Base-by-base conservation (phyloP, 2,888 invertebrate genomes). In the Drosophila emarginata region DNA sequence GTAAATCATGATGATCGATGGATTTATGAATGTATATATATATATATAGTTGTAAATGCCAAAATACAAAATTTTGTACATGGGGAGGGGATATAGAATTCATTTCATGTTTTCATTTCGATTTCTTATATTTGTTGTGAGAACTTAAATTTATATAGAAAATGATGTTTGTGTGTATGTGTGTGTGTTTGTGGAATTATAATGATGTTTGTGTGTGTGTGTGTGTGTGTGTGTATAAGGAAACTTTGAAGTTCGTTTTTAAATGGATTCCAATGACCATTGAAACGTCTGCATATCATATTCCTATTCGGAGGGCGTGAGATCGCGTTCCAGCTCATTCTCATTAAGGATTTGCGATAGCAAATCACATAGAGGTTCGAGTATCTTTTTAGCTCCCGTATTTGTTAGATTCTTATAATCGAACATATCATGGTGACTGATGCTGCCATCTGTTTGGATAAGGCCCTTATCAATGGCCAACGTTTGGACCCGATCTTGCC, bases 381-480 rank as follows among this genome's bases (percentile, higher is more conserved):
- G 97, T 9, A 96, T 95, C 92, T 97, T 97, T 88, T 94, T 94
- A 91, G 97, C 97, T 61, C 97, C 98, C 58, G 95, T 94, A 92
- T 96, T 96, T 1, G 97, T 97, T 68, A 97, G 93, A 89, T 97
- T 95, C 58, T 97, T 94, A 92, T 97, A 98, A 92, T 98, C 98
- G 90, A 96, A 95, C 96, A 98, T 96, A 90, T 98, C 97, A 88
- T 95, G 95, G 89, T 96, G 97, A 89, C 96, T 96, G 67, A 98
- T 97, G 52, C 94, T 94, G 2, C 96, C 96, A 92, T 96, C 96
- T 54, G 93, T 93, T 91, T 96, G 96, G 63, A 96, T 93, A 77
- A 96, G 94, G 54, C 95, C 95, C 88, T 96, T 95, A 88, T 97
- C 97, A 85, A 96, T 95, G 74, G 94, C 92, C 50, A 97, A 95